Base-by-base conservation (phyloP, 1,140 invertebrate species). In the Drosophila obscura region DNA sequence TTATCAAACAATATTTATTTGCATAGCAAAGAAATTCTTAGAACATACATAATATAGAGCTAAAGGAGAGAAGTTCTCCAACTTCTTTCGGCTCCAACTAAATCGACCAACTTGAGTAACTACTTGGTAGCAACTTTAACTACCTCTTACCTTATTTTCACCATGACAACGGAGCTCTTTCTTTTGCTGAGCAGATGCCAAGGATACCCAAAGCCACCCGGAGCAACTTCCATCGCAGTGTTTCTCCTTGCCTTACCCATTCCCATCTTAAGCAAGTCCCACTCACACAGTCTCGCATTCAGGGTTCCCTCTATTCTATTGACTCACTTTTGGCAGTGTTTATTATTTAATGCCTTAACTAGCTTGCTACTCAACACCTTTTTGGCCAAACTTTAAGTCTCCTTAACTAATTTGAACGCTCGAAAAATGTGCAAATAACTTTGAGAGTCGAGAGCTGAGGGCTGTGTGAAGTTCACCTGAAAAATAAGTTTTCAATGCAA, bases 321-420 rank as follows among this genome's bases (percentile, higher is more conserved):
- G 64, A 58, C 65, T 69, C 64, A 69, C 45, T 69, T 78, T 65
- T 55, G 51, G 50, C 43, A 28, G 55, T 74, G 79, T 82, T 82
- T 69, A 82, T 82, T 82, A 78, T 73, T 82, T 83, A 82, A 82
- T 74, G 69, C 71, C 65, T 60, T 82, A 82, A 82, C 79, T 82
- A 77, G 74, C 64, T 74, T 61, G 60, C 45, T 52, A 73, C 68
- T 78, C 69, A 74, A 82, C 79, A 73, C 80, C 74, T 19, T 82
- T 74, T 58, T 28, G 44, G 58, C 15, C 39, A 82, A 78, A 77
- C 64, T 82, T 78, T 73, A 67, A 78, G 67, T 64, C 57, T 74
- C 61, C 73, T 80, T 80, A 77, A 81, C 78, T 77, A 81, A 81
- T 81, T 81, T 80, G 73, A 76, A 49, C 67, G 53, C 58, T 67